Conservation (phyloP, 2,113 vertebrate genomes). For the Girardinichthys multiradiatus region DNA sequence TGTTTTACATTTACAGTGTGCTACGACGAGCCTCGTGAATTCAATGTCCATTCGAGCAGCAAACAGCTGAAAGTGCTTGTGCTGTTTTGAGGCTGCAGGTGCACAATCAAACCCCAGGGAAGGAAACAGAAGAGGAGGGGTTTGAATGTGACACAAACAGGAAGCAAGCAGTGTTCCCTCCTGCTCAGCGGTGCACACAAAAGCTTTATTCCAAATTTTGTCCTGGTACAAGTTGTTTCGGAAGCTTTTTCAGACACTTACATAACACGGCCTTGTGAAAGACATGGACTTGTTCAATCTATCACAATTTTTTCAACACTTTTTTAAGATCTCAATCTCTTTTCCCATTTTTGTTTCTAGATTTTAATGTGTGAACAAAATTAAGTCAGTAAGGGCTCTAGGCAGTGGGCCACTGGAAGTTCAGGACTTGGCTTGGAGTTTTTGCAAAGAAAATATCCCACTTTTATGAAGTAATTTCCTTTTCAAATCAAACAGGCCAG, state of each 20-base stretch:
- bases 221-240: constrained; percentile 38
- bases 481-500: constrained; percentile 1
- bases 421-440: constrained; percentile 31
- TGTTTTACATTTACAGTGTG: constrained; percentile 51
- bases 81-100: constrained; percentile 65
- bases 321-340: constrained; percentile 24
- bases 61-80: constrained; percentile 53
- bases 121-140: constrained; percentile 69
- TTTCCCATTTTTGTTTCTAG: constrained; percentile 21
- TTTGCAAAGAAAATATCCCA: not conserved
- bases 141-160: constrained; percentile 74
- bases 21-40: constrained; percentile 52
- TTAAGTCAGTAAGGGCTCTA: constrained; percentile 19
- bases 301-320: not conserved
- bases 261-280: constrained; percentile 46
- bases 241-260: constrained; percentile 49
- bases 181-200: constrained; percentile 19
- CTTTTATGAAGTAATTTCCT: not conserved
- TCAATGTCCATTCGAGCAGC: not conserved
- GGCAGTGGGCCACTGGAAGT: constrained; percentile 26
- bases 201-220: constrained; percentile 30
- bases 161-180: constrained; percentile 64
- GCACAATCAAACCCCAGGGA: constrained; percentile 62
- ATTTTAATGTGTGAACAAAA: constrained; percentile 12
- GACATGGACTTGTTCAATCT: constrained; percentile 30